These are phyloP conservation scores for Bombus cullumanus DNA, from an alignment of 1,140 invertebrate genomes.

Conservation along the genomic window DNA sequence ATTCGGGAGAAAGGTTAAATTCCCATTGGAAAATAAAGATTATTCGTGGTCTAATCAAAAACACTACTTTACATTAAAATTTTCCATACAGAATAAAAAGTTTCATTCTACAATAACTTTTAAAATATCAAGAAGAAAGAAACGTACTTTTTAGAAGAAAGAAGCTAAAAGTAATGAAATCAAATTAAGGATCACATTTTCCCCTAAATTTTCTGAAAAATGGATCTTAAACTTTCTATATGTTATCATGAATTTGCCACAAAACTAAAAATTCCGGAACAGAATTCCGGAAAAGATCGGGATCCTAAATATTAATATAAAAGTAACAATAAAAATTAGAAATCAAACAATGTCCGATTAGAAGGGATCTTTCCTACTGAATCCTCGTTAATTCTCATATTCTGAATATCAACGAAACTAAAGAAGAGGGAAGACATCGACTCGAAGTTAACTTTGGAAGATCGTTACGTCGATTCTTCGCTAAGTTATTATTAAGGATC, in stretches of 20 bases:
- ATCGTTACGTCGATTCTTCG: conserved; percentile 1
- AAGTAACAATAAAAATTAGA: not conserved
- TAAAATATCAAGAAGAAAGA: not conserved
- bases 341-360: not conserved
- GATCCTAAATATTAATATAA: not conserved
- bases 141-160: too few species aligned
- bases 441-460: not conserved
- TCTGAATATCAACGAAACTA: not conserved
- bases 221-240: too few species aligned
- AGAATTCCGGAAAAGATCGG: too few species aligned
- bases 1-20: too few species aligned
- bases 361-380: not conserved
- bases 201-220: too few species aligned
- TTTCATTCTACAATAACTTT: too few species aligned
- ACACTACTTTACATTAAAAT: not conserved
- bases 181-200: too few species aligned
- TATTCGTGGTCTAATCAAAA: not conserved
- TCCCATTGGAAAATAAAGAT: not conserved
- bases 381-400: not conserved
- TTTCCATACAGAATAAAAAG: not conserved
- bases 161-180: too few species aligned
- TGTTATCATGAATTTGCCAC: too few species aligned
- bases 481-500: conserved; percentile 40
- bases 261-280: not conserved
- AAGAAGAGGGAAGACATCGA: not conserved